These are phyloP conservation scores for Diadumene lineata DNA, from an alignment of 92 coral and sea anemone species.

Conservation along the genomic window DNA sequence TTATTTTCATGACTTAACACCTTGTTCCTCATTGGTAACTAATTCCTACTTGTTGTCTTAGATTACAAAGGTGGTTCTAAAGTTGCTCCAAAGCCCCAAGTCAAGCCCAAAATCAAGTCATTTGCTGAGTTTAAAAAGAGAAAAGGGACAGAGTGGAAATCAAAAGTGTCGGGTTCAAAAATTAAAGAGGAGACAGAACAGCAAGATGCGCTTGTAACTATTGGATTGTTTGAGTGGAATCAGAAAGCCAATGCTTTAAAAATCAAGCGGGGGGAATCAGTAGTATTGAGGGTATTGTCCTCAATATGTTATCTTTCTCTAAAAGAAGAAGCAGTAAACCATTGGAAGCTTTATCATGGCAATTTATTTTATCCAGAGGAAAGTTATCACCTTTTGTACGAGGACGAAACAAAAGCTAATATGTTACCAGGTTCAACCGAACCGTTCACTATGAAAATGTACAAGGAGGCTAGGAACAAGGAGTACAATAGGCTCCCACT, in stretches of 20 bases:
- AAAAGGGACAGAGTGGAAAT: conserved; percentile 54
- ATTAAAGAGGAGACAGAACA: conserved; percentile 21
- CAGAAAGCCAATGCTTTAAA: conserved; percentile 44
- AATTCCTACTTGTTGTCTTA: no score
- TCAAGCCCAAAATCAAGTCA: conserved; percentile 18
- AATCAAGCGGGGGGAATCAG: conserved; percentile 49
- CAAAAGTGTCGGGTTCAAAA: conserved; percentile 34
- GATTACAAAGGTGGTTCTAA: no score
- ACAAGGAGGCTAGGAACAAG: conserved; percentile 45
- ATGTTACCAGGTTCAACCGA: conserved; percentile 55
- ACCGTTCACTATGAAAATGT: conserved; percentile 33
- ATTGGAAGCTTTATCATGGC: conserved; percentile 53
- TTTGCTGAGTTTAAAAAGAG: conserved; percentile 21
- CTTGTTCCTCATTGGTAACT: no score
- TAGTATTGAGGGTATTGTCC: conserved; percentile 43
- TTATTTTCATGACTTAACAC: no score
- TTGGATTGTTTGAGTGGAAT: conserved; percentile 56
- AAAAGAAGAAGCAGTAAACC: conserved; percentile 38
- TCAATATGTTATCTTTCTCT: conserved; percentile 21
- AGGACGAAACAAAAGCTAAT: conserved; percentile 53
- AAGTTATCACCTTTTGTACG: conserved; percentile 49
- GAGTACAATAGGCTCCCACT: conserved; percentile 62
- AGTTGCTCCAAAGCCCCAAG: background rate
- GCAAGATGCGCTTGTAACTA: conserved; percentile 38
- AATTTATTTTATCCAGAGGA: conserved; percentile 45